Conservation (phyloP, 2,113 vertebrate genomes). For the Colistium nudipinnis region DNA sequence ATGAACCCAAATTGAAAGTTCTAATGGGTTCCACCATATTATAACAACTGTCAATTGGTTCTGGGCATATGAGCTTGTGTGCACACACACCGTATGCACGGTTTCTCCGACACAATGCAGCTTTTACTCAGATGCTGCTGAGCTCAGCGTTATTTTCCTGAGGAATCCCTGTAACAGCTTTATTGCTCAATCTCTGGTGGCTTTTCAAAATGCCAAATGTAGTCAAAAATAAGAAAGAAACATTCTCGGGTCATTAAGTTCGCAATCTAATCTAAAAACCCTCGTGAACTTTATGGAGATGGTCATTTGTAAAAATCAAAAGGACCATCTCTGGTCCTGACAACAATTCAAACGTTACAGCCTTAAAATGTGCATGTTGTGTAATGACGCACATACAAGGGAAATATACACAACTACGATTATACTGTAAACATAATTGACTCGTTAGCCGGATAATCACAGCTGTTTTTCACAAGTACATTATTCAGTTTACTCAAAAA, state of each 20-base stretch:
- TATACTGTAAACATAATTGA: no score
- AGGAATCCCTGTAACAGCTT: not conserved
- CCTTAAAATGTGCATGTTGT: no score
- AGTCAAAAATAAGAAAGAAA: not conserved
- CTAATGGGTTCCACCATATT: no score
- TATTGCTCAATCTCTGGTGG: not conserved
- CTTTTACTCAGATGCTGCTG: not conserved
- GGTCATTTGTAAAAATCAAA: not conserved
- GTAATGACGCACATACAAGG: no score
- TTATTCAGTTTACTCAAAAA: not conserved
- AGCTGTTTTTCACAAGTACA: not conserved
- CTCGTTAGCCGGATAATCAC: not conserved
- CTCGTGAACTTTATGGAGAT: not conserved
- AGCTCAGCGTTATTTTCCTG: not conserved
- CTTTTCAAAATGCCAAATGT: not conserved
- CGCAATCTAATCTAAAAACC: not conserved
- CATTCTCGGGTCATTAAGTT: not conserved
- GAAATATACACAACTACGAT: no score
- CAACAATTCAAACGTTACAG: no score
- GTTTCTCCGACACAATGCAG: not conserved
- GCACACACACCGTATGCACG: no score
- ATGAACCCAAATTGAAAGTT: no score
- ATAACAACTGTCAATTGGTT: no score
- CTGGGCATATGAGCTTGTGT: no score
- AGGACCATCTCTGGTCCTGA: no score